These are phyloP conservation scores for Sorex fumeus DNA, from an alignment of 2,113 vertebrate species.

Conservation along the genomic window DNA sequence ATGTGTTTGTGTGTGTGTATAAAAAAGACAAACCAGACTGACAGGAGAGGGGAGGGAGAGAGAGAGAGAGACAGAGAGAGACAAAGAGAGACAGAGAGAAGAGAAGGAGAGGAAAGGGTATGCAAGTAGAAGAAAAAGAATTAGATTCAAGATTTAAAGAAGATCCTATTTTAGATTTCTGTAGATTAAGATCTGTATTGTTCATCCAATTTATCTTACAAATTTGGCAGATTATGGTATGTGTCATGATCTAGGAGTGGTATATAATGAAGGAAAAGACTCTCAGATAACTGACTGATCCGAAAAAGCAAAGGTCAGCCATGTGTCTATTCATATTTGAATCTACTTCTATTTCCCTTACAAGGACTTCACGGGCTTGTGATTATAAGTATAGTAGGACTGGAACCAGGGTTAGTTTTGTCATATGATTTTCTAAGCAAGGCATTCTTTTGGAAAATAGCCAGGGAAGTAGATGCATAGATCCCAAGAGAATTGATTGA, in stretches of 20 bases:
- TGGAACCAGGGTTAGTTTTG: neutral
- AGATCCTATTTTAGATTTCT: neutral
- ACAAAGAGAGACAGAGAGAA: neutral
- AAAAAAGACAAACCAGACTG: too few relatives aligned
- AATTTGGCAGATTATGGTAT: neutral
- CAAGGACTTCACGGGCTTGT: constrained; percentile 11
- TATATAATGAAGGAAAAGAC: neutral
- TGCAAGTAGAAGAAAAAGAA: constrained; percentile 11
- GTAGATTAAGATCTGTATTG: too few relatives aligned
- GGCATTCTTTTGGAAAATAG: neutral
- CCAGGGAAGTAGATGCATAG: neutral
- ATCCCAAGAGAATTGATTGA: neutral
- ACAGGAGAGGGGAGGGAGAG: too few relatives aligned
- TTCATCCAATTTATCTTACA: neutral
- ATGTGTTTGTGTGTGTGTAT: neutral
- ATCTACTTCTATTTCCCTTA: neutral
- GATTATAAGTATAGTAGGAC: too few relatives aligned
- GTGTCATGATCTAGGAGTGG: neutral
- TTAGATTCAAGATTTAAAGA: constrained; percentile 41
- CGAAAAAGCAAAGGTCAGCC: neutral
- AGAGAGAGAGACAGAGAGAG: neutral
- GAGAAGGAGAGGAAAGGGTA: neutral
- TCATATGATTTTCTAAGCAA: constrained; percentile 31
- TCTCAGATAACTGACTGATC: neutral
- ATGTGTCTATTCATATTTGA: neutral